Percentiles rank a stretch among this genome's conserved stretches.
Evolutionary conservation across 2,888 invertebrate species (phyloP).

Genomic region (Esperia sulphurella): DNA sequence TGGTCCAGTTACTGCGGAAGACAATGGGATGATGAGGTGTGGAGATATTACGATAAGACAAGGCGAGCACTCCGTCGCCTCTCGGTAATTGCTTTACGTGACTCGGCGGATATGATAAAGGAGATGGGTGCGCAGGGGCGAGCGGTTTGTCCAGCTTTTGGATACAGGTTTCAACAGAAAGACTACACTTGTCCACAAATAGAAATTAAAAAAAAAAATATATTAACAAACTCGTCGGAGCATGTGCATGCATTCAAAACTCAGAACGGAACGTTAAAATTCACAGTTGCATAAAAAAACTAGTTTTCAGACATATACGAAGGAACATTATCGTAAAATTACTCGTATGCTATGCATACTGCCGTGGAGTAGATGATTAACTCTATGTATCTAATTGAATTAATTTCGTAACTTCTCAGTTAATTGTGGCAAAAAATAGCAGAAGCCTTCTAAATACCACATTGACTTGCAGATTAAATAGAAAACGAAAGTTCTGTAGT

Average conservation of each 20-base stretch:
- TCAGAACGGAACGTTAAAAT: too few species aligned
- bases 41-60: slow-evolving; percentile 29
- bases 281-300: too few species aligned
- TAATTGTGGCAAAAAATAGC: slow-evolving; percentile 11
- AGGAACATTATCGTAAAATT: too few species aligned
- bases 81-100: slow-evolving; percentile 42
- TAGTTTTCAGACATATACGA: too few species aligned
- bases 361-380: background rate
- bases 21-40: slow-evolving; percentile 28
- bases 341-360: too few species aligned
- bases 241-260: too few species aligned
- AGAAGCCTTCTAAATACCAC: slow-evolving; percentile 20
- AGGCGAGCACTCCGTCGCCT: slow-evolving; percentile 21
- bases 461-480: slow-evolving; percentile 40
- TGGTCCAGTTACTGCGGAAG: slow-evolving; percentile 12
- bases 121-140: background rate
- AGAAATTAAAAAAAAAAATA: too few species aligned
- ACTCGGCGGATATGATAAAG: slow-evolving; percentile 34
- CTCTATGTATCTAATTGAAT: background rate
- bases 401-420: slow-evolving; percentile 4
- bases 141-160: background rate
- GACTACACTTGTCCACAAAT: background rate
- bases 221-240: too few species aligned
- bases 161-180: background rate
- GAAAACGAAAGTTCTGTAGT: slow-evolving; percentile 65